Evolutionary conservation across 2,888 invertebrate species (phyloP).

Genomic region (Erynnis tages): DNA sequence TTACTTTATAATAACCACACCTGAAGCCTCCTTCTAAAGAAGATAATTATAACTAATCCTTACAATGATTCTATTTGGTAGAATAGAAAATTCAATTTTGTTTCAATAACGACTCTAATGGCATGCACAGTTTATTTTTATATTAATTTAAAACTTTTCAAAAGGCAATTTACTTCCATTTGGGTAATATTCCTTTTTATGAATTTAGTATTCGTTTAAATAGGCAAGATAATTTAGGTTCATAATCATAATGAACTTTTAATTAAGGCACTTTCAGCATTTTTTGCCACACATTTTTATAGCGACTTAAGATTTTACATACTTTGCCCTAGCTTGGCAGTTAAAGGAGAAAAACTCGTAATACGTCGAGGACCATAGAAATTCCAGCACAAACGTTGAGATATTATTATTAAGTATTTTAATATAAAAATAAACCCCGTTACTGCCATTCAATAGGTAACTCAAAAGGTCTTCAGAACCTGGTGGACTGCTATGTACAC

Average conservation of each 20-base stretch:
- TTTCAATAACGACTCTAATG: neutral
- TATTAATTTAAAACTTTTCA: neutral
- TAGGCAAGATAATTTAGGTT: too few relatives aligned
- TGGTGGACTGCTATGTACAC: slow-evolving; percentile 51
- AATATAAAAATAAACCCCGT: slow-evolving; percentile 12
- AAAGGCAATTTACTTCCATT: too few relatives aligned
- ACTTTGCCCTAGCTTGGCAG: too few relatives aligned
- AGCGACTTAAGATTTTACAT: too few relatives aligned
- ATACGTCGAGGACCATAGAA: too few relatives aligned
- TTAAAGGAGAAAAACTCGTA: too few relatives aligned
- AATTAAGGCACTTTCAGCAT: too few relatives aligned
- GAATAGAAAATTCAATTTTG: slow-evolving; percentile 8
- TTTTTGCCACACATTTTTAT: too few relatives aligned
- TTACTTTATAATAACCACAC: neutral
- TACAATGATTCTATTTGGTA: slow-evolving; percentile 7
- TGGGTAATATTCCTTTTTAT: too few relatives aligned
- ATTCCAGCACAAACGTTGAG: too few relatives aligned
- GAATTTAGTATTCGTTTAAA: too few relatives aligned
- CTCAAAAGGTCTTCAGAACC: slow-evolving; percentile 42
- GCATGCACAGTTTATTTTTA: neutral
- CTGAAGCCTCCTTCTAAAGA: slow-evolving; percentile 6
- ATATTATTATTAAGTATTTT: neutral
- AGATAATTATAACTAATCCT: slow-evolving; percentile 1
- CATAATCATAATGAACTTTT: too few relatives aligned
- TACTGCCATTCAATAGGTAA: slow-evolving; percentile 39